Evolutionary conservation across 2,113 vertebrate genomes (phyloP), one percentile per base, ranked within the genome.

Genomic region (Poeciliopsis turrubarensis): DNA sequence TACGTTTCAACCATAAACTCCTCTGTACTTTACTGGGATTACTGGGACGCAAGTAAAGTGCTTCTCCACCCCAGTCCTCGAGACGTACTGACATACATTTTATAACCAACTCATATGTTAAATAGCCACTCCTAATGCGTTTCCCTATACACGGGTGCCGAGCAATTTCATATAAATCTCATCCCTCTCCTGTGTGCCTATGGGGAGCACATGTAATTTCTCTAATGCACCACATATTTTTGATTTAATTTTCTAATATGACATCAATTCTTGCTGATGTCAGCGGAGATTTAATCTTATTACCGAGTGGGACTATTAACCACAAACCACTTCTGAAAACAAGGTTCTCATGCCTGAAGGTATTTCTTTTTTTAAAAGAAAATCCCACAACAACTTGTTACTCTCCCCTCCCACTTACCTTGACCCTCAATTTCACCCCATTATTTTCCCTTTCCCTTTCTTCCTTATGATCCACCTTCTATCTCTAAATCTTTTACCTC

Each of bases 341-440:
- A 75, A 74, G 70, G 62, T 87, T 75, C 44, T 17, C 44, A 47
- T 17, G 44, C 5, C 44, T 19, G 15, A 47, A 47, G 44, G 44
- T 74, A 67, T 41, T 14, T 76, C 27, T 30, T n/a, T 27, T 26
- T 26, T 61, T 31, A 31, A 31, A 30, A 27, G n/a, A 19, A 30
- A 14, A 29, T 2, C 32, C 30, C 34, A 66, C 41, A 12, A 32
- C 47, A 47, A 57, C n/a, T 6, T 44, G 41, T 62, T 39, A 14
- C 15, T 63, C 41, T 39, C n/a, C 14, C 70, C 37, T 32, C 70
- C 51, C 64, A 29, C 30, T 54, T 57, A 67, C 82, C 85, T 83
- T 82, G 73, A 80, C 74, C 74, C 64, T 89, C 73, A 80, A 89
- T 82, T 88, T 86, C 77, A 85, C 70, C 75, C 54, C 32, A 17